Conservation (phyloP, 2,113 vertebrate species). For the Melanerpes aurifrons region DNA sequence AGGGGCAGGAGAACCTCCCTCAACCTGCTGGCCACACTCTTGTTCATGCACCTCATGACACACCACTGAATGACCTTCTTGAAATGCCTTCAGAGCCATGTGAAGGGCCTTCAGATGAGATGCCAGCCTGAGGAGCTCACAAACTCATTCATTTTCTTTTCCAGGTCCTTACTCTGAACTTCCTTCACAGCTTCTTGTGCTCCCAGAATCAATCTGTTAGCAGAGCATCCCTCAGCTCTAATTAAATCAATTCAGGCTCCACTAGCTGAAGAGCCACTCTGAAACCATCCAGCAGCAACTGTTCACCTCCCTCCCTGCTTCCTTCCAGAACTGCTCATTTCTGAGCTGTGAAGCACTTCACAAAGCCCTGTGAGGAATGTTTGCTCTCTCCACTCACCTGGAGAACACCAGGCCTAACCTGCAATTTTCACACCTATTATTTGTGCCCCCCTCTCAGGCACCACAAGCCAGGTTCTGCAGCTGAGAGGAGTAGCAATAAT, state of each 20-base stretch:
- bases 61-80: too few species aligned
- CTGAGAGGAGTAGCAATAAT: neutral
- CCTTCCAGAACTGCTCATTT: neutral
- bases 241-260: neutral
- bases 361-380: neutral
- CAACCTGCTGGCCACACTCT: too few species aligned
- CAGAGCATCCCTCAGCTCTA: neutral
- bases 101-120: neutral
- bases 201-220: neutral
- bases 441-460: neutral
- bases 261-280: fast-evolving
- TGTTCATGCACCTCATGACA: too few species aligned
- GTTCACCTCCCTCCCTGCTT: neutral
- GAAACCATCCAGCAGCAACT: neutral
- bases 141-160: neutral
- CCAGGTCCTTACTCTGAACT: neutral
- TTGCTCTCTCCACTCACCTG: neutral
- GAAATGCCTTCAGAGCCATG: neutral
- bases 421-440: neutral
- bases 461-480: neutral
- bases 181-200: neutral
- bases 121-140: neutral
- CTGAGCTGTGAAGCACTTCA: neutral
- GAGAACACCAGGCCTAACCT: neutral
- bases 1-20: too few species aligned